Base-by-base conservation (phyloP, 2,888 invertebrate genomes). In the Drymonia ruficornis region DNA sequence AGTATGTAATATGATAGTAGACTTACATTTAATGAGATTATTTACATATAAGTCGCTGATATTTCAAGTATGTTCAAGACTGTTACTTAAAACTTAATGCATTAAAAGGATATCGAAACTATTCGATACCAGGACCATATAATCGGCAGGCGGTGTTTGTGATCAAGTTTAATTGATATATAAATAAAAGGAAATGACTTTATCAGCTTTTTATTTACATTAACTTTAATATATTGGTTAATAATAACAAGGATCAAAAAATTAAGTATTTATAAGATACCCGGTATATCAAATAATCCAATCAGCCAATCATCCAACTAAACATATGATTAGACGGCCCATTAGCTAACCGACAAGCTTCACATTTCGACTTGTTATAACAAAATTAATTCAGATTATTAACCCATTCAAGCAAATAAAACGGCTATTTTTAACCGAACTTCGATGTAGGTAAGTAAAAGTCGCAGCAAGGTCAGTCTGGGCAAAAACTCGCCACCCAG, bases 371-470 rank as follows among this genome's bases (percentile, higher is more conserved):
- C 67, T 74, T 66, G 70, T 76, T 76, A 75, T 12, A 67, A 73
- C 70, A 62, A 73, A 72, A 78, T 72, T 74, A 72, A 72, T 75
- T 70, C 71, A 70, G 70, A 73, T 74, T 76, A 73, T 75, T 77
- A 76, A 74, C 62, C 73, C 67, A 63, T 62, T 68, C 68, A 51
- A 64, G 74, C 66, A 71, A 72, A 72, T 67, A 69, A 70, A 65
- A 74, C 68, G 57, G 70, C 64, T 68, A 72, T 74, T 74, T 72
- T 73, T 68, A 72, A 70, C 40, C 63, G 66, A 73, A 74, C 80
- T 64, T 68, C 78, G 79, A 70, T 72, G 81, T 78, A 74, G 73
- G 75, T 75, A 77, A 73, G 78, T 80, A 80, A 79, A 80, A 81
- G 79, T 80, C 79, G 66, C 45, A 12, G 52, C 78, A 83, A 83